Conservation (phyloP, 2,797 vertebrate genomes). For the Bradypus variegatus region DNA sequence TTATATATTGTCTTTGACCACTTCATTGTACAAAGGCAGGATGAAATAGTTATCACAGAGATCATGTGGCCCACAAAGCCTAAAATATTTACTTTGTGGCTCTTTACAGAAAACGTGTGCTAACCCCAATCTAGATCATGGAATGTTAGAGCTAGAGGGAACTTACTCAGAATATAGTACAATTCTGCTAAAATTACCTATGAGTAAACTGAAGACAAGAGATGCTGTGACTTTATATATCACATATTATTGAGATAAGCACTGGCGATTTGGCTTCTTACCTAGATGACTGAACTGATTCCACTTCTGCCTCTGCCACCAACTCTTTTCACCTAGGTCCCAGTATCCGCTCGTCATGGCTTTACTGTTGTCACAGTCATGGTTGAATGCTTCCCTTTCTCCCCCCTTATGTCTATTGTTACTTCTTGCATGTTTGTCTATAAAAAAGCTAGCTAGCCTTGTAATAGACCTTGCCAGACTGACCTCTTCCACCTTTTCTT, state of each 20-base stretch:
- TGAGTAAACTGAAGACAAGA: neutral
- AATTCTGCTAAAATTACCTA: neutral
- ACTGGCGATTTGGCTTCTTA: neutral
- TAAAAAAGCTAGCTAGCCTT: neutral
- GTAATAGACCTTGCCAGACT: neutral
- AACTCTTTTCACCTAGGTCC: neutral
- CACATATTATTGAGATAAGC: neutral
- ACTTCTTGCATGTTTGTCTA: neutral
- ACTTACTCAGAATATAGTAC: neutral
- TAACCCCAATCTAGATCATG: neutral
- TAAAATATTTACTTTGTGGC: constrained; percentile 15
- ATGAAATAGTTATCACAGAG: neutral
- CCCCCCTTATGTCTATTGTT: neutral
- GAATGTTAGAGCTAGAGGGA: neutral
- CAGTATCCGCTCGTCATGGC: neutral
- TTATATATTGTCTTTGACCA: neutral
- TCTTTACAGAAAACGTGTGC: neutral
- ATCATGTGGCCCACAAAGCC: neutral
- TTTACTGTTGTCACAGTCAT: neutral
- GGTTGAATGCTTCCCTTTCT: neutral
- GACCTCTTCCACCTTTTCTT: neutral
- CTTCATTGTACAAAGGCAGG: neutral
- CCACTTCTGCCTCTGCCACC: neutral
- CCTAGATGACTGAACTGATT: neutral
- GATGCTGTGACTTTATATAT: neutral